A percentile compares a stretch with the other conserved stretches of the same genome.
Evolutionary conservation across 1,140 invertebrate species (phyloP).

Genomic region (Drosophila willistoni): DNA sequence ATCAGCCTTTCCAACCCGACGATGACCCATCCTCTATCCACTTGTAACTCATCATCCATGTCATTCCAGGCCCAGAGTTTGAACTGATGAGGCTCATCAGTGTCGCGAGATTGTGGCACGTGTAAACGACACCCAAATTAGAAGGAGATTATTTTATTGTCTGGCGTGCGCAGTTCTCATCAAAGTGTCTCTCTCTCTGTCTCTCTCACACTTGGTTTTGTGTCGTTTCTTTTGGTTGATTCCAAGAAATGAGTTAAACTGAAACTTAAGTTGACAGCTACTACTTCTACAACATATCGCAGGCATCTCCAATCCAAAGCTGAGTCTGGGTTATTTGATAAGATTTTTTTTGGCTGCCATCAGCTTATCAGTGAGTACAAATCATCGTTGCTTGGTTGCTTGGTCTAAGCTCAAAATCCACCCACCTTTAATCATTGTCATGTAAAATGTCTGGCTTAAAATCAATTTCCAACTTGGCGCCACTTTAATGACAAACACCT

Average conservation of each 20-base stretch:
- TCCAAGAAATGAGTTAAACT: slow-evolving; percentile 46
- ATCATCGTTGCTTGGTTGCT: slow-evolving; percentile 19
- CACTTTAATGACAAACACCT: slow-evolving; percentile 63
- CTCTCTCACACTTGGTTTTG: background rate
- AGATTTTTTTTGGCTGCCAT: slow-evolving; percentile 6
- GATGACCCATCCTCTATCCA: slow-evolving; percentile 33
- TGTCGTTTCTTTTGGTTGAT: slow-evolving; percentile 15
- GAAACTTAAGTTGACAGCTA: slow-evolving; percentile 17
- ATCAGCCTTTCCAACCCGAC: background rate
- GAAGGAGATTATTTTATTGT: slow-evolving; percentile 75
- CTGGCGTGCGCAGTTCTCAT: slow-evolving; percentile 23
- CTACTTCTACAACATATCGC: slow-evolving; percentile 22
- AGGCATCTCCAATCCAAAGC: slow-evolving; percentile 1
- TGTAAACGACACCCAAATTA: slow-evolving; percentile 80
- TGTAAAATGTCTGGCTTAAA: slow-evolving; percentile 67
- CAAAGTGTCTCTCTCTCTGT: slow-evolving; percentile 26
- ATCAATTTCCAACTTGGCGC: slow-evolving; percentile 74
- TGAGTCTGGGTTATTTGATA: slow-evolving; percentile 51
- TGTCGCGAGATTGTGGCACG: slow-evolving; percentile 60
- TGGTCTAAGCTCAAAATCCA: background rate
- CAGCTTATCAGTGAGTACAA: slow-evolving; percentile 46
- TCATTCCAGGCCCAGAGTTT: background rate
- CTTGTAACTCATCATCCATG: slow-evolving; percentile 41
- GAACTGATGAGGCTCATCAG: slow-evolving; percentile 62
- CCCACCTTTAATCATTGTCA: slow-evolving; percentile 52